A percentile compares a stretch with the other conserved stretches of the same genome.
Conservation (phyloP, 2,113 vertebrate genomes). For the Odocoileus hemionus region DNA sequence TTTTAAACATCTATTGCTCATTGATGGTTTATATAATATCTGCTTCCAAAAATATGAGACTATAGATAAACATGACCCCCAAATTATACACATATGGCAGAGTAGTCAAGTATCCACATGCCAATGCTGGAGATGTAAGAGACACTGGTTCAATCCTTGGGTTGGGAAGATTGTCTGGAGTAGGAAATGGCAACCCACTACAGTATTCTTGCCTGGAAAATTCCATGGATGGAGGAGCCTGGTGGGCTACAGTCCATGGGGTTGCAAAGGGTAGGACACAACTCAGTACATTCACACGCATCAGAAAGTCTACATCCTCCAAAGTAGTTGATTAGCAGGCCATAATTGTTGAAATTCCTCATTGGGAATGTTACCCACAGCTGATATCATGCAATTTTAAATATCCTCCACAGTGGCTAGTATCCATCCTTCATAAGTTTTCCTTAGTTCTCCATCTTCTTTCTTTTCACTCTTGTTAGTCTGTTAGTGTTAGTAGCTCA, state of each 20-base stretch:
- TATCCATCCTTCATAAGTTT: background rate
- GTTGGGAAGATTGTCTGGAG: background rate
- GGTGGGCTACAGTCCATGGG: fast-evolving
- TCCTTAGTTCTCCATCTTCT: background rate
- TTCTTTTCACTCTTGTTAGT: background rate
- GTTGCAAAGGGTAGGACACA: background rate
- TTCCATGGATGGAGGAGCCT: background rate
- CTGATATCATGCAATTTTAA: background rate
- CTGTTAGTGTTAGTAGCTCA: background rate
- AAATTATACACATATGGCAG: background rate
- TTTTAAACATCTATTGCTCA: background rate
- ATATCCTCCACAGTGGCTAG: background rate
- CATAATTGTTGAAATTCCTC: background rate
- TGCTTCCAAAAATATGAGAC: background rate
- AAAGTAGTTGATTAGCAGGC: background rate
- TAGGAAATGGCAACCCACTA: background rate
- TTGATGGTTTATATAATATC: background rate
- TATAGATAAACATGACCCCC: background rate
- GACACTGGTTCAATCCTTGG: background rate
- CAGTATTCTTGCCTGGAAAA: background rate
- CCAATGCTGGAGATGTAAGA: background rate
- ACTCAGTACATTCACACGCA: fast-evolving
- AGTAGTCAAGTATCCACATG: background rate
- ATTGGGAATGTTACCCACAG: background rate
- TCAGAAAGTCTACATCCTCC: background rate